Conservation (phyloP, 2,113 vertebrate genomes). For the Pholis gunnellus region DNA sequence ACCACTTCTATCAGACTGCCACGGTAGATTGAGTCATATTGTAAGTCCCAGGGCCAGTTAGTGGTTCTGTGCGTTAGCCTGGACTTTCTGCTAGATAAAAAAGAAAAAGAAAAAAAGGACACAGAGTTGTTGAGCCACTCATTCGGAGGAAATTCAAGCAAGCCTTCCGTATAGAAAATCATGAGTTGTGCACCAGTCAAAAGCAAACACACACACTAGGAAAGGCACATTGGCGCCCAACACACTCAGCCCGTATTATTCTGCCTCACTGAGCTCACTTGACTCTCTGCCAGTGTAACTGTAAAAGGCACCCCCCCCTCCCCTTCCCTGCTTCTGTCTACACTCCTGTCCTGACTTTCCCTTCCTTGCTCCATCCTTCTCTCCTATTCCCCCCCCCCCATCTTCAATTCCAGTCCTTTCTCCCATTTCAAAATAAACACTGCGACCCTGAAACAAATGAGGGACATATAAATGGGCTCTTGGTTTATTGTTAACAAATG, state of each 20-base stretch:
- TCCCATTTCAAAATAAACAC: constrained; percentile 25
- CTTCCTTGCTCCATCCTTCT: constrained; percentile 24
- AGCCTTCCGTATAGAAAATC: constrained; percentile 29
- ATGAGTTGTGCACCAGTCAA: constrained; percentile 35
- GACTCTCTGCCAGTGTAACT: constrained; percentile 71
- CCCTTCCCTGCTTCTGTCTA: constrained; percentile 33
- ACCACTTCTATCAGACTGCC: constrained; percentile 10
- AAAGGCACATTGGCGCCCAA: constrained; percentile 54
- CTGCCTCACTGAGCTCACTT: constrained; percentile 77
- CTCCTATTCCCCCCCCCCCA: background rate
- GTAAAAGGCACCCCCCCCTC: constrained; percentile 54
- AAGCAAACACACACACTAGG: constrained; percentile 24
- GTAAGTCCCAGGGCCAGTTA: constrained; percentile 15
- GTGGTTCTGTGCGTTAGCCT: constrained; percentile 24
- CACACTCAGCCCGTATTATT: constrained; percentile 71
- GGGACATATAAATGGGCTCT: background rate
- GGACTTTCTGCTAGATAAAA: constrained; percentile 41
- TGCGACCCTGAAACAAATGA: constrained; percentile 7
- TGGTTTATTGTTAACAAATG: constrained; percentile 48
- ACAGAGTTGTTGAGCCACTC: constrained; percentile 63
- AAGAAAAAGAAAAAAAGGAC: constrained; percentile 33
- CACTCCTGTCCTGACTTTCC: constrained; percentile 32
- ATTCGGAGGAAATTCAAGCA: constrained; percentile 42
- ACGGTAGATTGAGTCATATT: constrained; percentile 33
- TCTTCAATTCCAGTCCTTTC: constrained; percentile 20